A percentile compares a stretch with the other conserved stretches of the same genome.
Evolutionary conservation across 1,140 invertebrate species (phyloP).

Genomic region (Aphaenogaster floridana): DNA sequence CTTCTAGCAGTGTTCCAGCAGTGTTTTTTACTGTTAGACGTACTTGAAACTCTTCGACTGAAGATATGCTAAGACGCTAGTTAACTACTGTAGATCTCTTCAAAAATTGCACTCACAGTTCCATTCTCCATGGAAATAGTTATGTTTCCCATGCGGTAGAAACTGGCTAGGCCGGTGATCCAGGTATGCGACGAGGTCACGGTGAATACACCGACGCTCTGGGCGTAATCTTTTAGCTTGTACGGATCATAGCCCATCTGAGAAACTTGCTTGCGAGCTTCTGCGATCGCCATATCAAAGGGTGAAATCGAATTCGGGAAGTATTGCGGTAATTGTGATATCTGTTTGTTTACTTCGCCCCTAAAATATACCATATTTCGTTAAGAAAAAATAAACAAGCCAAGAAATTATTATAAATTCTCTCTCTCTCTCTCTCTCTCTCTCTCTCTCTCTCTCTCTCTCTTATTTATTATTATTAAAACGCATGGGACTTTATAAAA

Average conservation of each 20-base stretch:
- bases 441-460: neutral
- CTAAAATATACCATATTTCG: conserved; percentile 74
- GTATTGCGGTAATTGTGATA: conserved; percentile 89
- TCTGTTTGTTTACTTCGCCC: conserved; percentile 87
- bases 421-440: neutral
- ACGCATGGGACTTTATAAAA: neutral
- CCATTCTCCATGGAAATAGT: conserved; percentile 91
- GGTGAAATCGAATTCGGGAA: conserved; percentile 95
- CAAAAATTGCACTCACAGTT: conserved; percentile 84
- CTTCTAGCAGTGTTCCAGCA: neutral
- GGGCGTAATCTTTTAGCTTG: conserved; percentile 90
- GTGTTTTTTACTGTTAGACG: neutral
- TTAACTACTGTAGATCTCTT: neutral
- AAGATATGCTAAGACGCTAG: neutral
- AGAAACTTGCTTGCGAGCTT: conserved; percentile 91
- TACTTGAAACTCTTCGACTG: neutral
- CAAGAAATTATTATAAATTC: conserved; percentile 33
- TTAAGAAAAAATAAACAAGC: neutral
- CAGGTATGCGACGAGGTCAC: conserved; percentile 91
- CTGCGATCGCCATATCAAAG: conserved; percentile 92
- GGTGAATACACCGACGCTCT: conserved; percentile 90
- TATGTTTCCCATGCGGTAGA: conserved; percentile 93
- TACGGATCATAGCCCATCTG: conserved; percentile 92
- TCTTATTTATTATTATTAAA: conserved; percentile 23
- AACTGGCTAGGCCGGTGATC: conserved; percentile 92